Base-by-base conservation (phyloP, 2,113 vertebrate genomes). In the Bufo bufo region DNA sequence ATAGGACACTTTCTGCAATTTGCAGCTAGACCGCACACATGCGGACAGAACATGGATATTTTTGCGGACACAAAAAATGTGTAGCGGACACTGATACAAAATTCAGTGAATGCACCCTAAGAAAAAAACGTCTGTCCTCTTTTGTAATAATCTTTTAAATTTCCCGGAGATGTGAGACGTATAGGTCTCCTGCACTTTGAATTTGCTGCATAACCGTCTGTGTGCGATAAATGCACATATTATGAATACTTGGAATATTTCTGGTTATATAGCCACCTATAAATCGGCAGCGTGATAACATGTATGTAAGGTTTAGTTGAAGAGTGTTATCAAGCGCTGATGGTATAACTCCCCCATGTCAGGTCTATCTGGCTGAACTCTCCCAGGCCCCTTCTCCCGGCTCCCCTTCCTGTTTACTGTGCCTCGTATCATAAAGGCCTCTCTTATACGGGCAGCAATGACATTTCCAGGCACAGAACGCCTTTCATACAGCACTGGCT, bases 391-490 rank as follows among this genome's bases (percentile, higher is more conserved):
- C 71, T 79, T 84, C 72, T 84, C 72, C 59, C 59, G 13, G 81
- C 81, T 33, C 72, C 81, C 47, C 72, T 89, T 89, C 87, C 87
- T 89, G 87, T 89, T 89, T 84, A 84, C 87, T 77, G 69, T 69
- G 72, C 23, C 58, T 84, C n/a, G 61, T 89, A 84, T 84, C 61
- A 89, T 89, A 84, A 89, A 84, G 87, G 72, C 47, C 50, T 77
- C 87, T 56, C 87, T 89, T 84, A 77, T 89, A 78, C 87, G 6
- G 56, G 33, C 87, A 69, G 72, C 82, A 74, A 71, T 84, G 87
- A 89, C 87, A 89, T 89, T 89, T 89, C 47, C 87, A 89, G 49
- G 87, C 87, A 89, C 72, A 89, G 87, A 89, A 84, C 74, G 59
- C 63, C 82, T 84, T 89, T 89, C 74, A 89, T 63, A 69, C 82